Conservation (phyloP, 2,797 vertebrate species). For the Amblyopsis hoosieri region DNA sequence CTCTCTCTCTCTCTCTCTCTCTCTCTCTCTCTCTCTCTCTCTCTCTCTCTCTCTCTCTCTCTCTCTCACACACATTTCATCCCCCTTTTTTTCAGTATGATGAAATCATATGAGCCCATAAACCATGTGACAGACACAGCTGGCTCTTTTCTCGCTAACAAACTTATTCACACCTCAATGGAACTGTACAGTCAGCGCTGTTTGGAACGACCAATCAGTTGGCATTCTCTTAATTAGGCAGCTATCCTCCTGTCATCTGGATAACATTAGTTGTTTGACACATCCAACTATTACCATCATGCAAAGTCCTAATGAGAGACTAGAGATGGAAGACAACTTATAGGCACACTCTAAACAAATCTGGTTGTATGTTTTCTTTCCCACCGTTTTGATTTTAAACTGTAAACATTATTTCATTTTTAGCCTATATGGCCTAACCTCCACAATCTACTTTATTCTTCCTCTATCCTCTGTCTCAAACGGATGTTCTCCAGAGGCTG, state of each 20-base stretch:
- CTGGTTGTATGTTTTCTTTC: not conserved
- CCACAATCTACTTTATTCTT: not conserved
- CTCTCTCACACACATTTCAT: not conserved
- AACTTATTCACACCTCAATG: conserved; percentile 34
- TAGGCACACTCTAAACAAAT: not conserved
- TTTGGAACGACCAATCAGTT: conserved; percentile 20
- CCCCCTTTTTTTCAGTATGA: not conserved
- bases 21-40: not conserved
- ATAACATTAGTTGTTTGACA: conserved; percentile 8
- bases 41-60: not conserved
- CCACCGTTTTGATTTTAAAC: not conserved
- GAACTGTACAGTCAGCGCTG: not conserved
- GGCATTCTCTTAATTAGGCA: conserved; percentile 32
- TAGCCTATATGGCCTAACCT: not conserved
- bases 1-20: not conserved
- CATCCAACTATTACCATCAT: conserved; percentile 4
- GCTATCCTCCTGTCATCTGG: not conserved
- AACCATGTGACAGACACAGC: conserved; percentile 43
- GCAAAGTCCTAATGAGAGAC: not conserved
- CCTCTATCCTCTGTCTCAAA: conserved; percentile 10
- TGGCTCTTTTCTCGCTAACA: conserved; percentile 36
- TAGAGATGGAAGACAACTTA: not conserved
- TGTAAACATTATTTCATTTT: too few relatives aligned
- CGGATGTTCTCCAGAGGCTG: not conserved
- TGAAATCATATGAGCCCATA: conserved; percentile 6